Base-by-base conservation (phyloP, 2,797 vertebrate genomes). In the Hoplostethus mediterraneus region DNA sequence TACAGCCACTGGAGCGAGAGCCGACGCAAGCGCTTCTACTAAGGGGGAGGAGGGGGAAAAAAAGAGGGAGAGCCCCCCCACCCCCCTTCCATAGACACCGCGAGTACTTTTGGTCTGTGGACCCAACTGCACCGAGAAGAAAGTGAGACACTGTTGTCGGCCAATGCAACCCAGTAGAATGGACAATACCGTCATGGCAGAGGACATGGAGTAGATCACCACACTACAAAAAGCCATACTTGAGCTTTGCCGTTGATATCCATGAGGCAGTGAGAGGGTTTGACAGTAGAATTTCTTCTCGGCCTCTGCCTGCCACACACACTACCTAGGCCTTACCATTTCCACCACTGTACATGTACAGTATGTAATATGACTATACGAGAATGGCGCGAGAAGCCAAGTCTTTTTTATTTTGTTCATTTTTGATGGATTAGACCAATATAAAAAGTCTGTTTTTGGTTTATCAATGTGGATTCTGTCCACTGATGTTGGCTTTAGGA, bases 1-100 rank as follows among this genome's bases (percentile, higher is more conserved):
- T 98, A 98, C 93, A 94, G 95, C 89, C 97, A 98, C 84, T 99
- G 98, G 98, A 97, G 92, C 56, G 97, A 98, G 73, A 96, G 92
- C 89, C 95, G 96, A 38, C 94, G 97, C 65, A 99, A 99, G 44
- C 97, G 96, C 45, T 98, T 99, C 93, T 99, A 98, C 85, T 99
- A 95, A 98, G 59, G 28, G 13, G 4, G 28, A 51, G 30, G 4
- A 9, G 0, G 14, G 6, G 17, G 14, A 13, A 0, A 11, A 5
- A n/a, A 36, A 8, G 28, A 45, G n/a, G 10, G 25, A 42, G 53
- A 13, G 14, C 40, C 16, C 17, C 16, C 17, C n/a, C 28, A 21
- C 21, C 21, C 21, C 21, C 21, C 21, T 1, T 25, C 21, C 48
- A 10, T 12, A 30, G n/a, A 13, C n/a, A 16, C 49, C 14, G 21